Base-by-base conservation (phyloP, 1,140 invertebrate species). In the Hydropsyche tenuis region DNA sequence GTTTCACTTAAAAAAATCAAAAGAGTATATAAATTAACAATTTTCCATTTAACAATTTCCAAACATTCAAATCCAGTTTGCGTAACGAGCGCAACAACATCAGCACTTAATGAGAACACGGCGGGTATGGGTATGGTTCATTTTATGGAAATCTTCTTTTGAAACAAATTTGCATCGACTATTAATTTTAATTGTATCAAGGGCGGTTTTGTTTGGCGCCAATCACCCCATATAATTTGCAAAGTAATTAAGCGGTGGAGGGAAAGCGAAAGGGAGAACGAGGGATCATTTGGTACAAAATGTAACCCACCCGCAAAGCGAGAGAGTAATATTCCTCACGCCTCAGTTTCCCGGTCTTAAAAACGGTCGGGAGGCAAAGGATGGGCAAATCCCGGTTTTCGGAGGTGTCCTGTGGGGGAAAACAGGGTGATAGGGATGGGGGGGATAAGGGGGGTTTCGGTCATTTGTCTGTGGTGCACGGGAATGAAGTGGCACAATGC, bases 161-260 rank as follows among this genome's bases (percentile, higher is more conserved):
- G 65, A 73, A 73, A 73, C 72, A 73, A 73, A 73, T 73, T 73
- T 73, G 72, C 72, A 73, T 73, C 72, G 72, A 53, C 65, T 68
- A 73, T 74, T 74, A 74, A 72, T 76, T 74, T 62, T 62, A 74
- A 69, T 72, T 73, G 71, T 76, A 73, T 76, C 69, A 69, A 66
- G 56, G 68, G 45, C 70, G 72, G 72, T 73, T 62, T 75, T 75
- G 71, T 72, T 76, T 76, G 72, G 73, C 75, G 73, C 69, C 73
- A 53, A 77, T 74, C 73, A 56, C 73, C 69, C 75, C 70, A 74
- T 77, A 74, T 74, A 77, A 77, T 77, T 77, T 77, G 75, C 73
- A 77, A 74, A 74, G 75, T 73, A 77, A 77, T 77, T 77, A 77
- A 74, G 75, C 25, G 56, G 42, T 20, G 37, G 42, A 2, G 43